Conservation (phyloP, 2,888 invertebrate species). For the Teleiodes luculella region DNA sequence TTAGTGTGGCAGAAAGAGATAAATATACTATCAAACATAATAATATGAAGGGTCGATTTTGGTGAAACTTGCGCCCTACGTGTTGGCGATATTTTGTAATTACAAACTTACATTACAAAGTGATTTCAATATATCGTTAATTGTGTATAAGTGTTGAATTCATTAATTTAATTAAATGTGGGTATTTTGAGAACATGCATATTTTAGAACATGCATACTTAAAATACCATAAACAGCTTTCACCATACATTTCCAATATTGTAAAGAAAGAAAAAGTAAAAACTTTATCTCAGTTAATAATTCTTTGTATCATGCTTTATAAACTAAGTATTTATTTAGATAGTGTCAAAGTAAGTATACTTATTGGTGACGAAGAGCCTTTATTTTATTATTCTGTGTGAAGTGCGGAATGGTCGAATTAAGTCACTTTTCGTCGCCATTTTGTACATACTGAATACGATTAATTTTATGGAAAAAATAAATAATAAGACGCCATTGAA, state of each 20-base stretch:
- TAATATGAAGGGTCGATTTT: too few relatives aligned
- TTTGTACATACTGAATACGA: neutral
- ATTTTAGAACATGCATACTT: neutral
- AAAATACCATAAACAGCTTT: slow-evolving; percentile 18
- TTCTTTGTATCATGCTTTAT: slow-evolving; percentile 53
- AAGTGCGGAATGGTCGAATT: neutral
- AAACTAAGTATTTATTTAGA: slow-evolving; percentile 73
- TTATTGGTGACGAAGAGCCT: slow-evolving; percentile 21
- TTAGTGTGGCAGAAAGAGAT: neutral
- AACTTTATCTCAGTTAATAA: slow-evolving; percentile 30
- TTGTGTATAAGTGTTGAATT: slow-evolving; percentile 40
- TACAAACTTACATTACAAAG: slow-evolving; percentile 14
- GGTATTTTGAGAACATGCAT: slow-evolving; percentile 33
- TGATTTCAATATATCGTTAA: slow-evolving; percentile 32
- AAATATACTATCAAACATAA: neutral
- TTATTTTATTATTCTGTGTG: slow-evolving; percentile 21
- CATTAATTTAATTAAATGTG: slow-evolving; percentile 29
- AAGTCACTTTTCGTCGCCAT: neutral
- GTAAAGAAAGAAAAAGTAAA: slow-evolving; percentile 24
- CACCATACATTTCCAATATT: slow-evolving; percentile 33
- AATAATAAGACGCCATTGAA: neutral
- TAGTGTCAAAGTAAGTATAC: slow-evolving; percentile 31
- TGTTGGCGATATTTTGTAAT: neutral
- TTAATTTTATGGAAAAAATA: neutral
- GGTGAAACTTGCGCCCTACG: neutral